phyloP scores from a whole-genome alignment of 2,797 vertebrate species.

The Cossypha polioptera region DNA sequence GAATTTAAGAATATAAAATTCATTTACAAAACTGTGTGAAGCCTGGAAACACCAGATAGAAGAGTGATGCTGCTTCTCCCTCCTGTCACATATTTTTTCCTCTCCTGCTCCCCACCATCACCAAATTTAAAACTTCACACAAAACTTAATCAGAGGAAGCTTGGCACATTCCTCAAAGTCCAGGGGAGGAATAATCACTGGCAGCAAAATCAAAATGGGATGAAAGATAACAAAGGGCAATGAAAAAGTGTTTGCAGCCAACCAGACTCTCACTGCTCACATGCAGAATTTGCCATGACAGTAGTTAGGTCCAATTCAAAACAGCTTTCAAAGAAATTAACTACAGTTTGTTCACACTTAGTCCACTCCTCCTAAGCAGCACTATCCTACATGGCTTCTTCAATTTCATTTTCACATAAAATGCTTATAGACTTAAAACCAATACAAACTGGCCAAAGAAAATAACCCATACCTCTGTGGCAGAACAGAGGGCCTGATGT shows the following conservation, averaged over 20 bases:
- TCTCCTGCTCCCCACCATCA: neutral
- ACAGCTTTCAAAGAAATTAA: neutral
- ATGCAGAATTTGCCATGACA: neutral
- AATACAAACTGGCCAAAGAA: neutral
- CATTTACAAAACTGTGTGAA: neutral
- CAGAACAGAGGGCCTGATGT: neutral
- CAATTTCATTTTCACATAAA: neutral
- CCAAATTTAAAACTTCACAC: neutral
- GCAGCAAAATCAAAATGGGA: neutral
- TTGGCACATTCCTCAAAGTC: neutral
- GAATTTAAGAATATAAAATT: neutral
- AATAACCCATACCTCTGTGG: neutral
- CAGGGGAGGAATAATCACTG: neutral
- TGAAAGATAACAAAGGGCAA: neutral
- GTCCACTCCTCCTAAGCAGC: neutral
- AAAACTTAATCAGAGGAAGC: neutral
- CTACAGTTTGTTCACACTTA: neutral
- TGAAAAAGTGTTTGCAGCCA: neutral
- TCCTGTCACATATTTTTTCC: neutral
- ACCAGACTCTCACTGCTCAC: neutral
- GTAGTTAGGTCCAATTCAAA: neutral
- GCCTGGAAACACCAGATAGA: neutral
- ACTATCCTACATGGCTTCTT: fast-evolving
- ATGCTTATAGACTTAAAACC: neutral
- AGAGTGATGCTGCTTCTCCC: neutral